Percentiles rank a stretch among this genome's conserved stretches.
phyloP scores from a whole-genome alignment of 2,888 invertebrate species.

The Macropis europaea region DNA sequence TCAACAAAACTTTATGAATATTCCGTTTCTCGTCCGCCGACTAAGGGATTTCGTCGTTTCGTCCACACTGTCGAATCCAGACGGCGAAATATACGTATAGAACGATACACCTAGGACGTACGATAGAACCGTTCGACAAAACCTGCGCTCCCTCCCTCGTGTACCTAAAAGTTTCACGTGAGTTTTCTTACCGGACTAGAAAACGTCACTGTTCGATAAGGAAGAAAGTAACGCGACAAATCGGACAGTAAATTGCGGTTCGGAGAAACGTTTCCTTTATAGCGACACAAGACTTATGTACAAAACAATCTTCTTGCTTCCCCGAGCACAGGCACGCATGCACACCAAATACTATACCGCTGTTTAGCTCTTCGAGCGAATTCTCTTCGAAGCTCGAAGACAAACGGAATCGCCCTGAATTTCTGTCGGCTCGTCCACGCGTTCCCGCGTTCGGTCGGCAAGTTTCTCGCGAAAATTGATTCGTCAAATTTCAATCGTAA shows the following conservation, averaged over 20 bases:
- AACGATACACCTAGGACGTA: no score
- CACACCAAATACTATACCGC: background rate
- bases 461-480: background rate
- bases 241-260: background rate
- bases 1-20: no score
- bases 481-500: background rate
- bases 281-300: conserved; percentile 8
- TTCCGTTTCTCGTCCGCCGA: no score
- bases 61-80: no score
- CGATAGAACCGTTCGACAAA: background rate
- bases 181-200: conserved; percentile 4
- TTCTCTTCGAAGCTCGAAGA: no score
- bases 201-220: background rate
- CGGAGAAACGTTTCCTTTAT: background rate
- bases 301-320: conserved; percentile 6
- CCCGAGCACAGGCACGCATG: background rate
- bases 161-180: no score
- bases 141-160: background rate
- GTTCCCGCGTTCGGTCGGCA: background rate
- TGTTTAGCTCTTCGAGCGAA: background rate
- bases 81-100: no score
- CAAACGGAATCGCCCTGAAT: no score
- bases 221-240: background rate
- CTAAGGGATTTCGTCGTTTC: no score
- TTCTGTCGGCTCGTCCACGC: background rate